These are phyloP conservation scores for Tholera decimalis DNA, from an alignment of 2,888 invertebrate genomes.

Conservation along the genomic window DNA sequence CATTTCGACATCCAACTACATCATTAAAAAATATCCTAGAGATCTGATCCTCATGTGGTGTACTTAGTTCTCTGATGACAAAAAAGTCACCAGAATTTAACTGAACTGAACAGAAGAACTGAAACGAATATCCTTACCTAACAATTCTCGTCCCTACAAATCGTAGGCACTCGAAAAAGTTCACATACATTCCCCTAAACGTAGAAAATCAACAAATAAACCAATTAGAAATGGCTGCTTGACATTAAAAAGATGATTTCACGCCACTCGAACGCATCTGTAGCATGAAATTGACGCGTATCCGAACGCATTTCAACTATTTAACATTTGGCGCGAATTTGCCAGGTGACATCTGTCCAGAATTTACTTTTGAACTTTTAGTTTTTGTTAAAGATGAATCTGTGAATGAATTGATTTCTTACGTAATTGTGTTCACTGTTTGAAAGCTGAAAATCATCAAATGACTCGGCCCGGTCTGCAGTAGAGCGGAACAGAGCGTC, in stretches of 20 bases:
- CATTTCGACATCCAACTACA: too few relatives aligned
- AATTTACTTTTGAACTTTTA: background rate
- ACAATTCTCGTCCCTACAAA: slow-evolving; percentile 4
- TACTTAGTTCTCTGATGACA: background rate
- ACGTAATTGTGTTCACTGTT: too few relatives aligned
- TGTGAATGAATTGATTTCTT: too few relatives aligned
- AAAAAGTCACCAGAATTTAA: slow-evolving; percentile 14
- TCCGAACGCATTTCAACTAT: slow-evolving; percentile 68
- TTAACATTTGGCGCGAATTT: slow-evolving; percentile 63
- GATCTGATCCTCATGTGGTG: too few relatives aligned
- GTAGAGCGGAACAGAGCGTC: too few relatives aligned
- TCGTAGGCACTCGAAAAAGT: slow-evolving; percentile 30
- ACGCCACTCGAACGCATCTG: slow-evolving; percentile 81
- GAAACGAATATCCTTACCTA: slow-evolving; percentile 17
- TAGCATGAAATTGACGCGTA: slow-evolving; percentile 78
- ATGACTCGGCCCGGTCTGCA: too few relatives aligned
- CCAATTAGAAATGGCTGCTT: slow-evolving; percentile 76
- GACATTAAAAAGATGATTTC: slow-evolving; percentile 71
- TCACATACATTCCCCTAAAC: slow-evolving; percentile 54
- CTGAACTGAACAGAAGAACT: too few relatives aligned
- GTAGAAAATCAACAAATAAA: slow-evolving; percentile 65
- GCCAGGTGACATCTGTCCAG: slow-evolving; percentile 65
- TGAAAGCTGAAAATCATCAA: too few relatives aligned
- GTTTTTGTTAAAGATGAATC: too few relatives aligned
- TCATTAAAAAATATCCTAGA: too few relatives aligned